These are phyloP conservation scores for Cyprinodon brontotheroides DNA, from an alignment of 2,113 vertebrate species.

Conservation along the genomic window DNA sequence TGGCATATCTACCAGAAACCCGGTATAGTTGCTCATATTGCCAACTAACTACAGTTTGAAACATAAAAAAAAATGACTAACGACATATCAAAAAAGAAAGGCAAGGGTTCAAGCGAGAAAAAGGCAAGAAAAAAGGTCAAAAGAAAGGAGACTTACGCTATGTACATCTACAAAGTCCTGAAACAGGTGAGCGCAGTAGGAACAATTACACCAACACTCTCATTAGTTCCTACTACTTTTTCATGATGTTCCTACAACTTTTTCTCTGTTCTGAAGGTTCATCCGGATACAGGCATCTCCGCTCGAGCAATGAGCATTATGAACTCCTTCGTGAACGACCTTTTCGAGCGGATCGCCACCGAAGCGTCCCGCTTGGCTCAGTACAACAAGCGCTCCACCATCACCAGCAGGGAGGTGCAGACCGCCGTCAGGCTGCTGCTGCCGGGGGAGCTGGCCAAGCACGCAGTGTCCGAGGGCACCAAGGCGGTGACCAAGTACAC, in stretches of 20 bases:
- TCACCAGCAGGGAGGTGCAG: conserved; percentile 82
- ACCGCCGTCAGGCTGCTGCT: conserved; percentile 80
- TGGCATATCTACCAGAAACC: accelerated
- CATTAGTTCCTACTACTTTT: neutral
- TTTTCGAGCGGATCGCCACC: conserved; percentile 80
- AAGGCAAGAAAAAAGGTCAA: conserved; percentile 72
- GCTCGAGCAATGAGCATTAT: conserved; percentile 83
- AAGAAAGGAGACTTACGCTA: conserved; percentile 78
- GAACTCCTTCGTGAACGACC: conserved; percentile 84
- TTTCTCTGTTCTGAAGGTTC: conserved; percentile 52
- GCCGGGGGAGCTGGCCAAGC: conserved; percentile 82
- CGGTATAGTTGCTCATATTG: neutral
- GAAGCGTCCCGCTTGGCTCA: conserved; percentile 81
- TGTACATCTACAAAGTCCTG: conserved; percentile 83
- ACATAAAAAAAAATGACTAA: conserved; percentile 62
- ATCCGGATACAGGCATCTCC: conserved; percentile 82
- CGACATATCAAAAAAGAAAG: conserved; percentile 78
- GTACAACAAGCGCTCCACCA: conserved; percentile 83
- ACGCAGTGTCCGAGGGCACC: conserved; percentile 83
- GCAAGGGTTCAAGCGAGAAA: conserved; percentile 70
- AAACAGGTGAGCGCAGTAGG: conserved; percentile 73
- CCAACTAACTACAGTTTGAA: too few relatives aligned
- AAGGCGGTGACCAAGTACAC: conserved; percentile 85
- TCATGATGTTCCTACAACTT: neutral
- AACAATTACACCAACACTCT: neutral